Evolutionary conservation across 2,113 vertebrate genomes (phyloP).

Genomic region (Ciconia maguari): DNA sequence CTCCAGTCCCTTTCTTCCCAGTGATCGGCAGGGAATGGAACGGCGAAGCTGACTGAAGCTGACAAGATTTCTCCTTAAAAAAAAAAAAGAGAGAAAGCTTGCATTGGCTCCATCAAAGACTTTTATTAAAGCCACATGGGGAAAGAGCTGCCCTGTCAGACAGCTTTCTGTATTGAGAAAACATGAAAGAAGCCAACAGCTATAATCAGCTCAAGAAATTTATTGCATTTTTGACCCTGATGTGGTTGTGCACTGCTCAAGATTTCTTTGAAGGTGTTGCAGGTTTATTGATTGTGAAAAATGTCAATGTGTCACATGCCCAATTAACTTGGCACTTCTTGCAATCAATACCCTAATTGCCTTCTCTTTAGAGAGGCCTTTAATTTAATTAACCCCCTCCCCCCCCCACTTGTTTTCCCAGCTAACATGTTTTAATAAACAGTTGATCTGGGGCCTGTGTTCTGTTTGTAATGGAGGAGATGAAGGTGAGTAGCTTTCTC

Average conservation of each 20-base stretch:
- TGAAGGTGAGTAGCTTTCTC: neutral
- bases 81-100: neutral
- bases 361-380: slow-evolving; percentile 60
- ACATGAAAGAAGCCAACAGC: slow-evolving; percentile 65
- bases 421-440: slow-evolving; percentile 37
- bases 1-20: neutral
- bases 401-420: slow-evolving; percentile 10
- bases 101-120: slow-evolving; percentile 58
- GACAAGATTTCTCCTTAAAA: slow-evolving; percentile 29
- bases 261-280: slow-evolving; percentile 63
- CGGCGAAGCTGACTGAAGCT: slow-evolving; percentile 7
- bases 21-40: neutral
- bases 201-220: slow-evolving; percentile 61
- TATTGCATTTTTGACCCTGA: slow-evolving; percentile 59
- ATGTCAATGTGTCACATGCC: slow-evolving; percentile 68
- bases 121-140: slow-evolving; percentile 54
- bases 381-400: slow-evolving; percentile 68
- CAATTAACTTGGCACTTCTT: slow-evolving; percentile 65
- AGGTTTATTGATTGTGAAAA: slow-evolving; percentile 63
- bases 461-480: neutral
- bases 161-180: slow-evolving; percentile 45
- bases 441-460: neutral
- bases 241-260: neutral
- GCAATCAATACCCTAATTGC: slow-evolving; percentile 69
- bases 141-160: slow-evolving; percentile 42